Percentiles rank a stretch among this genome's conserved stretches.
phyloP scores from a whole-genome alignment of 2,113 vertebrate species.

The Sylvicapra grimmia region DNA sequence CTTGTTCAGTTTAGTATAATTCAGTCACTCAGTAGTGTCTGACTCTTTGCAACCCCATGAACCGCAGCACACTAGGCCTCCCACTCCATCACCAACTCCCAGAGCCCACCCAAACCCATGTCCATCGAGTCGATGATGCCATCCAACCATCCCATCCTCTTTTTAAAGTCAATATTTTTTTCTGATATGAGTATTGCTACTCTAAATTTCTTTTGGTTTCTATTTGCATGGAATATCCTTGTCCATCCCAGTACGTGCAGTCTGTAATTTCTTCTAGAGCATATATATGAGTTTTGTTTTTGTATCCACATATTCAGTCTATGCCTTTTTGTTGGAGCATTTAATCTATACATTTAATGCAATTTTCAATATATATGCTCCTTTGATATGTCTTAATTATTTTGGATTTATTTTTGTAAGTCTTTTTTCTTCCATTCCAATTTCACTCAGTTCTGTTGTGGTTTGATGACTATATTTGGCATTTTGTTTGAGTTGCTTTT shows the following conservation, averaged over 20 bases:
- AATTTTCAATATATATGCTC: background rate
- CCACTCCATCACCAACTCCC: no score
- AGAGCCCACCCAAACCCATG: no score
- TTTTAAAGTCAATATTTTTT: background rate
- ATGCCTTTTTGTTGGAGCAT: background rate
- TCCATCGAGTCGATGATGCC: accelerated
- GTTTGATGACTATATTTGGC: background rate
- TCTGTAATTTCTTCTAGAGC: background rate
- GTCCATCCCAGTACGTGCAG: background rate
- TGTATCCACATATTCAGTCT: background rate
- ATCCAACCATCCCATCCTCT: no score
- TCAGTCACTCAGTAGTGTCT: no score
- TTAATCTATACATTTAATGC: background rate
- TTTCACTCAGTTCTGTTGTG: background rate
- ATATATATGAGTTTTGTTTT: background rate
- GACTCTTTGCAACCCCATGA: no score
- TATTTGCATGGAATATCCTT: background rate
- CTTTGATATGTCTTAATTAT: background rate
- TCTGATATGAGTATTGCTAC: background rate
- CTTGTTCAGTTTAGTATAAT: background rate
- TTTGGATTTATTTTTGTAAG: background rate
- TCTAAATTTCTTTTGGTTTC: background rate
- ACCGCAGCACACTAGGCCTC: no score
- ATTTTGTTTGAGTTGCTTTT: background rate
- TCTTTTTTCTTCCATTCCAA: background rate